Evolutionary conservation across 2,888 invertebrate species (phyloP), one percentile per base, ranked within the genome.

Genomic region (Miltochrista miniata): DNA sequence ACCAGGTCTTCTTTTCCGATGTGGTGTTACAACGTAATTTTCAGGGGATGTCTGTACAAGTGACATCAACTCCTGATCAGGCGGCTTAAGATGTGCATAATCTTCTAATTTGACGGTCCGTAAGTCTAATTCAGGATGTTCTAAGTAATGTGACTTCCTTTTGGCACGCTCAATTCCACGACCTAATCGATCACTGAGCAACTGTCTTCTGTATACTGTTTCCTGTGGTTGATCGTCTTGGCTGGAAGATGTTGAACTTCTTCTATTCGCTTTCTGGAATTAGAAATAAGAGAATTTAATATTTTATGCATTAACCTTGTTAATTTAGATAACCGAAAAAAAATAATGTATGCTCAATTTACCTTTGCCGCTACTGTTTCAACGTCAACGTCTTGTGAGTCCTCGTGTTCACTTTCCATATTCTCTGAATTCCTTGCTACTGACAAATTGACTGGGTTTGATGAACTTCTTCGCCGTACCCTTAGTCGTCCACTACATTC

Each of bases 21-120:
- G 96, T 10, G 97, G 97, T 31, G 96, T 97, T 15, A 97, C 97
- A 37, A 97, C 96, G 75, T 96, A 97, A 72, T 96, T 96, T 81
- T 96, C 96, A 0, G 96, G 96, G 51, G 96, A 95, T 2, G 92
- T 89, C 74, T 95, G 95, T 44, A 95, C 95, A 41, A 95, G 90
- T 47, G 94, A 93, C 82, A 94, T 93, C 49, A 95, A 84, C 65
- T 95, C 95, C 69, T 93, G 94, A 61, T 96, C 96, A 12, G 95
- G 94, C 34, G 95, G 93, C 74, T 94, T 94, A 13, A 94, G 83
- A 68, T 94, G 93, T 33, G 93, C 93, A 67, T 94, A 93, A 64
- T 95, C 95, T 72, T 95, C 95, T 71, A 94, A 93, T 85, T 94
- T 93, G 45, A 93, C 90, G 56, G 93, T 93, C 58, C 93, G 90